Evolutionary conservation across 2,888 invertebrate species (phyloP).

Genomic region (Antitype chi): DNA sequence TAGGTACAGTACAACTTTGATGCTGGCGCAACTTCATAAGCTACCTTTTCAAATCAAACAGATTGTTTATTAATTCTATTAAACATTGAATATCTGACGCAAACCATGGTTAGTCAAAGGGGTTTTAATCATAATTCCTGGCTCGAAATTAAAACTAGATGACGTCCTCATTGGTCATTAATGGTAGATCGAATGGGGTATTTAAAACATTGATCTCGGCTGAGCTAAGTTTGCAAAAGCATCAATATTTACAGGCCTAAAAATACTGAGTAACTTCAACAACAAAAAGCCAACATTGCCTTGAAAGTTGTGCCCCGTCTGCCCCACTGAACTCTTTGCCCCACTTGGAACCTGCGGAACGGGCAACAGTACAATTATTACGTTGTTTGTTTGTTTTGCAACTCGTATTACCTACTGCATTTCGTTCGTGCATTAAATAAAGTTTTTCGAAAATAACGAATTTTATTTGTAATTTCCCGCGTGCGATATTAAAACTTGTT

Average conservation of each 20-base stretch:
- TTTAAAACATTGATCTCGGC: conserved; percentile 6
- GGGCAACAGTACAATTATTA: conserved; percentile 77
- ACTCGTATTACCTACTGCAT: conserved; percentile 74
- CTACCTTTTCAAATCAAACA: neutral
- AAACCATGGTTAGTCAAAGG: neutral
- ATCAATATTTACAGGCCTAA: neutral
- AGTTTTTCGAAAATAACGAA: conserved; percentile 59
- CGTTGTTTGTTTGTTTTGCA: conserved; percentile 76
- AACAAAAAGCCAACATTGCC: neutral
- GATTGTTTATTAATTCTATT: neutral
- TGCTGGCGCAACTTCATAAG: neutral
- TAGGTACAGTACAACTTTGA: too few species aligned
- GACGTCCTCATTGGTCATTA: neutral
- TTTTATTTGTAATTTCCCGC: conserved; percentile 62
- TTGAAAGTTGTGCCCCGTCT: conserved; percentile 39
- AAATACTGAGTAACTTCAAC: conserved; percentile 4
- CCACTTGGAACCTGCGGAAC: conserved; percentile 65
- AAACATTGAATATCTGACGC: neutral
- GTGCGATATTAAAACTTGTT: conserved; percentile 51
- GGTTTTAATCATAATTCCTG: neutral
- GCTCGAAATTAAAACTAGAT: neutral
- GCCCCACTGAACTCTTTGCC: conserved; percentile 48
- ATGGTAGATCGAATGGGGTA: neutral
- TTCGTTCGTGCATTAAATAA: conserved; percentile 75
- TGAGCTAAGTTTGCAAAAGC: neutral